Conservation (phyloP, 2,113 vertebrate genomes). For the Orthochromis indermauri region DNA sequence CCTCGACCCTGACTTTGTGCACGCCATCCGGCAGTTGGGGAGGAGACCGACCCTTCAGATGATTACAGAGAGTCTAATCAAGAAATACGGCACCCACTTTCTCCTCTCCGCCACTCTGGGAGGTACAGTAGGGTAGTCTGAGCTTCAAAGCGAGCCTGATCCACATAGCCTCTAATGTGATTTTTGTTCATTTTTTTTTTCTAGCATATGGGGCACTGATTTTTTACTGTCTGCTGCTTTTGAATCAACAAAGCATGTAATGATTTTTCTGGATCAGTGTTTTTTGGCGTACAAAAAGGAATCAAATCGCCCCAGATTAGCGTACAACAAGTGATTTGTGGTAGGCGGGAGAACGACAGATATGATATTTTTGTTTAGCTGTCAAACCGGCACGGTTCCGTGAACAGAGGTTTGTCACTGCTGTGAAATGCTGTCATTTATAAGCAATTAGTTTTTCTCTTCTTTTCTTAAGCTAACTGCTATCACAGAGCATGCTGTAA, state of each 20-base stretch:
- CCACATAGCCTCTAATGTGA: background rate
- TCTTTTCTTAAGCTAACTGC: background rate
- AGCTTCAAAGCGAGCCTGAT: slow-evolving; percentile 26
- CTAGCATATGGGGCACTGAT: background rate
- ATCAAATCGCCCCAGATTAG: background rate
- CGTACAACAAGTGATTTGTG: background rate
- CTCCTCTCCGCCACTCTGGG: slow-evolving; percentile 74
- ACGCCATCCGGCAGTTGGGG: slow-evolving; percentile 72
- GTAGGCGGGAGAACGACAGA: background rate
- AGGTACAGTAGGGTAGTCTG: slow-evolving; percentile 56
- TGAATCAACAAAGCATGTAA: slow-evolving; percentile 38
- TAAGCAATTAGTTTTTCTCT: background rate
- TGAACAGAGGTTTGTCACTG: background rate
- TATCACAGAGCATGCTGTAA: background rate
- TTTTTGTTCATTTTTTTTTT: background rate
- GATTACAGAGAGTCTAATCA: slow-evolving; percentile 76
- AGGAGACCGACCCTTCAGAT: slow-evolving; percentile 69
- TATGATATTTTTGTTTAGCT: slow-evolving; percentile 7
- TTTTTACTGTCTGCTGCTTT: slow-evolving; percentile 25
- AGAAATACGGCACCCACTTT: slow-evolving; percentile 78
- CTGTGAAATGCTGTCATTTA: background rate
- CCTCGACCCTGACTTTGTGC: slow-evolving; percentile 75
- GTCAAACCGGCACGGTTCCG: background rate
- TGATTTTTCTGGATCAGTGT: slow-evolving; percentile 23
- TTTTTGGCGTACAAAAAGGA: background rate